Conservation (phyloP, 1,140 invertebrate genomes). For the Nixonia krombeini region DNA sequence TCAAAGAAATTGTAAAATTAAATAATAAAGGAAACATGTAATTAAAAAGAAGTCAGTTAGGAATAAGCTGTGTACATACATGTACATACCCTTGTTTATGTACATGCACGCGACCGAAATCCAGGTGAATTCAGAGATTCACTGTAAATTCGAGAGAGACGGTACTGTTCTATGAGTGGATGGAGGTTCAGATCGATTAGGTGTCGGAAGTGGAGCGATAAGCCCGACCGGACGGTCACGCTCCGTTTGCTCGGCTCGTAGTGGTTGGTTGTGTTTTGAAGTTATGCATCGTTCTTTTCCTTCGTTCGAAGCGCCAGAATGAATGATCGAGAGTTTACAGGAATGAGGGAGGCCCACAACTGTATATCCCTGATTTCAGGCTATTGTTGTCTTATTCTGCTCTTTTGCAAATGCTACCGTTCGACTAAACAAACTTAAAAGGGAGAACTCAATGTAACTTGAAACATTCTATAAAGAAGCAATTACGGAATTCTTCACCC, state of each 20-base stretch:
- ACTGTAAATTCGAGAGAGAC: constrained; percentile 44
- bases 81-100: too few species aligned
- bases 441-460: constrained; percentile 2
- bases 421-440: neutral
- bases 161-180: constrained; percentile 30
- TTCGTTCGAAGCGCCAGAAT: constrained; percentile 16
- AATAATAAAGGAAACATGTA: too few species aligned
- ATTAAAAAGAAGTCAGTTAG: too few species aligned
- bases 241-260: constrained; percentile 45
- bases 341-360: neutral
- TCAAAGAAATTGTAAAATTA: too few species aligned
- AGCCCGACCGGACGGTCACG: constrained; percentile 53
- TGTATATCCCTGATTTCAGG: constrained; percentile 14
- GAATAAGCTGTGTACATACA: neutral
- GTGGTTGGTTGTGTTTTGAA: constrained; percentile 38
- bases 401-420: neutral
- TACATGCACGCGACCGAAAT: constrained; percentile 24
- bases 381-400: neutral
- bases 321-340: constrained; percentile 8
- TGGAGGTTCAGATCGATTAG: constrained; percentile 54
- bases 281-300: constrained; percentile 29
- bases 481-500: too few species aligned
- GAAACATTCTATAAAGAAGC: too few species aligned
- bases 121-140: constrained; percentile 46
- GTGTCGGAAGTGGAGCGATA: constrained; percentile 56